phyloP scores from a whole-genome alignment of 2,113 vertebrate species.

The Aviceda subcristata region DNA sequence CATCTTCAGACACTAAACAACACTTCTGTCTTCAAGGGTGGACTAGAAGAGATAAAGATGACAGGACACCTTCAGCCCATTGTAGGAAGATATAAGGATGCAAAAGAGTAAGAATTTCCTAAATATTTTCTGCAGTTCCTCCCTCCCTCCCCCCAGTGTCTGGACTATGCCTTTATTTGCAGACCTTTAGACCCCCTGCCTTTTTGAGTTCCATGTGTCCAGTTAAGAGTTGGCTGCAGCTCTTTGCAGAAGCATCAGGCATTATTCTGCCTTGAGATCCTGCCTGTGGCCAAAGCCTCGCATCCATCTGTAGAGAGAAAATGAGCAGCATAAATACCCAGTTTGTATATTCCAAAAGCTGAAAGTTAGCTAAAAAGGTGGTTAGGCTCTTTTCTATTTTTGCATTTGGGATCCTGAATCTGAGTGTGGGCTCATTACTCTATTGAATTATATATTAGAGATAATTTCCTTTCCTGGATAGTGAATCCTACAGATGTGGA shows the following conservation, averaged over 20 bases:
- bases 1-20: neutral
- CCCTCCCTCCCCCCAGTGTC: fast-evolving
- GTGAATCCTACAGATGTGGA: neutral
- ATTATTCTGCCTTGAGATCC: neutral
- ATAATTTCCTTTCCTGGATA: neutral
- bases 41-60: neutral
- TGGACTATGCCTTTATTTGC: neutral
- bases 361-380: neutral
- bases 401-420: neutral
- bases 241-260: neutral
- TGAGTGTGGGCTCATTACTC: neutral
- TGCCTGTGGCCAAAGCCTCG: neutral
- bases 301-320: neutral
- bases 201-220: neutral
- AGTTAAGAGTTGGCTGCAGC: neutral
- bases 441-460: neutral
- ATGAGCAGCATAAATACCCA: neutral
- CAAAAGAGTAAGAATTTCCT: neutral
- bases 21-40: neutral
- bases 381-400: neutral
- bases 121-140: neutral
- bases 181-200: neutral
- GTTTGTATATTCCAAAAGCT: neutral
- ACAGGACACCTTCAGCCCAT: neutral
- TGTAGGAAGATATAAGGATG: neutral